Base-by-base conservation (phyloP, 2,797 vertebrate species). In the Alauda arvensis region DNA sequence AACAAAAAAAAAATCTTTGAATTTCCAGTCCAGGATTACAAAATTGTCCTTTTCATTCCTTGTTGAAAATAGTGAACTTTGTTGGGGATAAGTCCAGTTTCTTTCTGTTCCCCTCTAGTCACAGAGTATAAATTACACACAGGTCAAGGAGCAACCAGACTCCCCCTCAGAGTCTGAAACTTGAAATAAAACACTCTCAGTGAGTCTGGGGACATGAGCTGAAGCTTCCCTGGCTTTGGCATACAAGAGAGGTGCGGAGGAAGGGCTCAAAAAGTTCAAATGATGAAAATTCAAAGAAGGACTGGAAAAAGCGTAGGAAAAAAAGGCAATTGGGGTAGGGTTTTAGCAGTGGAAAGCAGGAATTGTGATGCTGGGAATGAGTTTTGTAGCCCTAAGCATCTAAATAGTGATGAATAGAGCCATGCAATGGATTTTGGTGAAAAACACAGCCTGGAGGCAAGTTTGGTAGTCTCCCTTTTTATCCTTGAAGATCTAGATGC, bases 391-490 rank as follows among this genome's bases (percentile, higher is more conserved):
- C 25, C 45, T 6, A 40, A 78, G 31, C 52, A 49, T 20, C 39
- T 82, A n/a, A 48, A 61, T 4, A 4, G 28, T 71, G 37, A 65
- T 81, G 21, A 55, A 84, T 60, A 62, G 55, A 71, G 34, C 18
- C 55, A 61, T 51, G 37, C 6, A 65, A 57, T 51, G 25, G 6
- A 56, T 10, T 89, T 28, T 19, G 34, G 72, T 82, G 51, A 46
- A 57, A 67, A 90, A 85, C 53, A 63, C 11, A 83, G 31, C 72
- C 85, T 49, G 43, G 14, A 83, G 66, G 62, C 26, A 67, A 66
- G 49, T 83, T 70, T 53, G 45, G 33, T 52, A 39, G 23, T 49
- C 11, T 63, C 13, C 7, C 6, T 68, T 89, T 91, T 80, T 51
- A 63, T 49, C 70, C 59, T 39, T 65, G 65, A 80, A 62, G 31